These are phyloP conservation scores for Hartigia nigra DNA, from an alignment of 2,888 invertebrate species.

Conservation along the genomic window DNA sequence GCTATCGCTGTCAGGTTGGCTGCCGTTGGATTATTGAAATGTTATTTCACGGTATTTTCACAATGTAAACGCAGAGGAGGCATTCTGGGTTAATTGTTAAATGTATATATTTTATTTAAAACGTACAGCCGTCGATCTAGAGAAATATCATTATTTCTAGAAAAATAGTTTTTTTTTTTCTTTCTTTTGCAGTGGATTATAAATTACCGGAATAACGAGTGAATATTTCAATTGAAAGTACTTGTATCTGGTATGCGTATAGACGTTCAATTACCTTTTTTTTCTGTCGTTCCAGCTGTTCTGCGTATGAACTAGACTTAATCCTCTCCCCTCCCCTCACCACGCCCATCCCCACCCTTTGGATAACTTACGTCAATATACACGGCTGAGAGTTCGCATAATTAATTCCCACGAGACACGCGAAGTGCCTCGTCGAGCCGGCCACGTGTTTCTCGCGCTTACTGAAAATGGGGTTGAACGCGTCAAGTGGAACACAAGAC, in stretches of 20 bases:
- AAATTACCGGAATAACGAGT: background rate
- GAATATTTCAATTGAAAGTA: background rate
- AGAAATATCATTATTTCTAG: background rate
- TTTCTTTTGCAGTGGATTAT: too few relatives aligned
- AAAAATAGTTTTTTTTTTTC: too few relatives aligned
- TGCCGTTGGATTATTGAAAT: background rate
- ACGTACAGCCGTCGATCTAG: fast-evolving
- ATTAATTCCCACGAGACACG: background rate
- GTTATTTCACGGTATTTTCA: background rate
- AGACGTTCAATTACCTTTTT: background rate
- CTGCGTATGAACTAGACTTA: too few relatives aligned
- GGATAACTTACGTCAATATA: too few relatives aligned
- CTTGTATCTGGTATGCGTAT: too few relatives aligned
- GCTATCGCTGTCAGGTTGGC: background rate
- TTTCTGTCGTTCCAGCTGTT: background rate
- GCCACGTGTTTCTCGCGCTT: too few relatives aligned
- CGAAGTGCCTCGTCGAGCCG: background rate
- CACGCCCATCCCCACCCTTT: too few relatives aligned
- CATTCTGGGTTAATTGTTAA: background rate
- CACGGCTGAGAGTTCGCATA: background rate
- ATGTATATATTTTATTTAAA: too few relatives aligned
- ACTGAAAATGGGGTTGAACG: background rate
- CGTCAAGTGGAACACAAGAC: background rate
- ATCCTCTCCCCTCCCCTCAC: too few relatives aligned
- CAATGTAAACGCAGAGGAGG: background rate